These are phyloP conservation scores for Oreochromis mossambicus DNA, from an alignment of 2,797 vertebrate genomes.

Conservation along the genomic window DNA sequence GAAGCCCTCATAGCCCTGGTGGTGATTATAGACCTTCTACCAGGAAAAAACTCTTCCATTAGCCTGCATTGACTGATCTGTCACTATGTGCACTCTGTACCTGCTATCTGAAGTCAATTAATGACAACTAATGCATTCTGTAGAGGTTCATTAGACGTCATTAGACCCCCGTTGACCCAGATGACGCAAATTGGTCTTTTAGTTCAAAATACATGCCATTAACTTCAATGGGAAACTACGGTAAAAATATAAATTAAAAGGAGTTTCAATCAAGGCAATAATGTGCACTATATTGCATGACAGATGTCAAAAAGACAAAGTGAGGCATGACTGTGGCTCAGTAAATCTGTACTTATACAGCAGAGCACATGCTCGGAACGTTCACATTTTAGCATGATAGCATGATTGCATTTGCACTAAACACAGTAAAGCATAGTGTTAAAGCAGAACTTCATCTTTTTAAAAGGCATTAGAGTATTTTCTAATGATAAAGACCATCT, in stretches of 20 bases:
- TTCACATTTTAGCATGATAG: background rate
- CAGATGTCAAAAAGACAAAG: background rate
- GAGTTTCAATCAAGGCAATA: background rate
- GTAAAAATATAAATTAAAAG: background rate
- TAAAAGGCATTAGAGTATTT: background rate
- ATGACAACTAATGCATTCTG: constrained; percentile 65
- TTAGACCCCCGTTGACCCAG: constrained; percentile 29
- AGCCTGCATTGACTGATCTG: constrained; percentile 22
- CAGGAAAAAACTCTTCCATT: constrained; percentile 1
- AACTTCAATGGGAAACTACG: background rate
- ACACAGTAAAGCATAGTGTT: background rate
- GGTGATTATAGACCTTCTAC: background rate
- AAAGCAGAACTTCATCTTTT: background rate
- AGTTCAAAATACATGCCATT: background rate
- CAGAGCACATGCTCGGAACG: background rate
- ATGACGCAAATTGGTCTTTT: constrained; percentile 10
- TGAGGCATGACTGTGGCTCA: background rate
- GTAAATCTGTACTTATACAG: background rate
- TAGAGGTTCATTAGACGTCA: constrained; percentile 19
- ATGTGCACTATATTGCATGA: background rate
- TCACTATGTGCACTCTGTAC: constrained; percentile 42
- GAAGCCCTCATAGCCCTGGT: background rate
- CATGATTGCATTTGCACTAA: background rate
- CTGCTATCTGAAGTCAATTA: constrained; percentile 66
- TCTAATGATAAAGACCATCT: background rate